Evolutionary conservation across 2,888 invertebrate species (phyloP).

Genomic region (Siphonodentalium dalli): DNA sequence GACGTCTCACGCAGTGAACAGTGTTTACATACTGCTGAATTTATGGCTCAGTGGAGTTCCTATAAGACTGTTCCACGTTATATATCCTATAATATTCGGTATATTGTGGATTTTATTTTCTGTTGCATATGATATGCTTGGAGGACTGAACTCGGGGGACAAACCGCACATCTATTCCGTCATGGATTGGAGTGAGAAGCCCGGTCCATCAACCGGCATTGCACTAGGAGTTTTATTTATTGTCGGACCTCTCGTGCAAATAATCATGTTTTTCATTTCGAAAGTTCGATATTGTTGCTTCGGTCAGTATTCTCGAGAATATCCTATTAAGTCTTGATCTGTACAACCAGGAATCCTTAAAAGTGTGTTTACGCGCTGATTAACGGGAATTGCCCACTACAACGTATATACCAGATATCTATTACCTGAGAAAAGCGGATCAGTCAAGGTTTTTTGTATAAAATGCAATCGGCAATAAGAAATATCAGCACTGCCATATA

Average conservation of each 20-base stretch:
- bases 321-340: too few species aligned
- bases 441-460: too few species aligned
- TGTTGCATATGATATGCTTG: slow-evolving; percentile 28
- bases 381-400: too few species aligned
- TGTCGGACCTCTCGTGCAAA: slow-evolving; percentile 10
- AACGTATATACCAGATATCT: too few species aligned
- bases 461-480: too few species aligned
- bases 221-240: slow-evolving; percentile 17
- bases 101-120: slow-evolving; percentile 31
- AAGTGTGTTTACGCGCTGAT: too few species aligned
- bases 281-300: too few species aligned
- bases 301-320: too few species aligned
- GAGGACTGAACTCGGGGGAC: slow-evolving; percentile 28
- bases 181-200: slow-evolving; percentile 28
- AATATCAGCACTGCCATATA: too few species aligned
- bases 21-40: slow-evolving; percentile 41
- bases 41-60: slow-evolving; percentile 39
- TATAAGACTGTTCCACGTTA: slow-evolving; percentile 37
- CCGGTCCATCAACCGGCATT: slow-evolving; percentile 6
- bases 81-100: slow-evolving; percentile 35
- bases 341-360: too few species aligned
- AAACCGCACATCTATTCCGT: slow-evolving; percentile 31
- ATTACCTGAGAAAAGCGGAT: too few species aligned
- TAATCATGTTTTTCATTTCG: neutral
- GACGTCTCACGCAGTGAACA: slow-evolving; percentile 37